Conservation (phyloP, 2,113 vertebrate species). For the Erinaceus europaeus region DNA sequence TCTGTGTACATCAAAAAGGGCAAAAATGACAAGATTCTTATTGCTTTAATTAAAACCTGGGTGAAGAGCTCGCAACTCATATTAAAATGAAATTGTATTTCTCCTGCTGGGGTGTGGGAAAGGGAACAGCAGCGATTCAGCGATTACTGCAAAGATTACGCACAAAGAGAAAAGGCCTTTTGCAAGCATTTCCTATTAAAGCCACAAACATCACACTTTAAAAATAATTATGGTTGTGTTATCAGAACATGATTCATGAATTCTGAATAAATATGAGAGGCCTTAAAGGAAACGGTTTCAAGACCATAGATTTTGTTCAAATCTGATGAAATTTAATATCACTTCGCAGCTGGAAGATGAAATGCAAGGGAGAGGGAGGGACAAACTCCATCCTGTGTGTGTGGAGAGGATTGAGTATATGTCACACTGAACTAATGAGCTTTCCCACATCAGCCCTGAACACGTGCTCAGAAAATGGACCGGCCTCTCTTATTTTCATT, state of each 20-base stretch:
- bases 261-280: slow-evolving; percentile 84
- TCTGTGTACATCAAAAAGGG: slow-evolving; percentile 79
- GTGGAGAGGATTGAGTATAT: slow-evolving; percentile 74
- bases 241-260: slow-evolving; percentile 85
- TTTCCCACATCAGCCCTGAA: slow-evolving; percentile 67
- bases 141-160: slow-evolving; percentile 84
- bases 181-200: slow-evolving; percentile 85
- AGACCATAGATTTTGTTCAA: slow-evolving; percentile 79
- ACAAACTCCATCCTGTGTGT: slow-evolving; percentile 27
- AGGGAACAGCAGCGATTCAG: slow-evolving; percentile 82
- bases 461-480: slow-evolving; percentile 69
- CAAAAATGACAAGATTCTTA: slow-evolving; percentile 80
- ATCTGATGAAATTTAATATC: slow-evolving; percentile 84
- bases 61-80: slow-evolving; percentile 77
- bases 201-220: slow-evolving; percentile 86
- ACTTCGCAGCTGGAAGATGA: slow-evolving; percentile 80
- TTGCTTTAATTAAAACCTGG: slow-evolving; percentile 86
- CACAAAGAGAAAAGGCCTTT: slow-evolving; percentile 84
- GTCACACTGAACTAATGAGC: slow-evolving; percentile 80
- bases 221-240: slow-evolving; percentile 85
- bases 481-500: slow-evolving; percentile 70
- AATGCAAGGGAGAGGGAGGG: slow-evolving; percentile 44
- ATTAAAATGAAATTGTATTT: slow-evolving; percentile 81
- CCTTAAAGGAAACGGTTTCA: slow-evolving; percentile 80
- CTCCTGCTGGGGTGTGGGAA: slow-evolving; percentile 70